Evolutionary conservation across 2,888 invertebrate species (phyloP).

Genomic region (Choristoneura rosaceana): DNA sequence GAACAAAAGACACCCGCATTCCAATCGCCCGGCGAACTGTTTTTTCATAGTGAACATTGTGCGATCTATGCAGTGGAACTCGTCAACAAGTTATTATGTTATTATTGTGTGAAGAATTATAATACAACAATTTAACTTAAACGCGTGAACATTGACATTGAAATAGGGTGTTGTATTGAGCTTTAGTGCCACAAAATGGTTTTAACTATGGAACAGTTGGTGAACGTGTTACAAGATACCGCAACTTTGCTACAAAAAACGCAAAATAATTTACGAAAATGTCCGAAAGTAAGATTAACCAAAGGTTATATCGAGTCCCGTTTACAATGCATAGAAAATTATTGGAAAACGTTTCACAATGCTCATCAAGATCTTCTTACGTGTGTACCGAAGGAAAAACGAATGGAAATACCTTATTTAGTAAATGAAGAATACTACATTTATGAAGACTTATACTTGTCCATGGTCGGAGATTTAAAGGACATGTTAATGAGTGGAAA

Average conservation of each 20-base stretch:
- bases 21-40: neutral
- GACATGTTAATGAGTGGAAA: neutral
- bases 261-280: slow-evolving; percentile 41
- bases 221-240: slow-evolving; percentile 32
- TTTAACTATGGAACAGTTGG: slow-evolving; percentile 5
- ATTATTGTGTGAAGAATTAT: neutral
- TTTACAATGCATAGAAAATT: slow-evolving; percentile 21
- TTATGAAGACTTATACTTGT: slow-evolving; percentile 35
- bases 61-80: neutral
- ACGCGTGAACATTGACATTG: neutral
- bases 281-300: slow-evolving; percentile 40
- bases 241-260: slow-evolving; percentile 33
- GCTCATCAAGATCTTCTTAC: slow-evolving; percentile 32
- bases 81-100: neutral
- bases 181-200: neutral
- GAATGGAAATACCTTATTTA: slow-evolving; percentile 31
- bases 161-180: neutral
- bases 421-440: slow-evolving; percentile 37
- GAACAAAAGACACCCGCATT: neutral
- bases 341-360: slow-evolving; percentile 35
- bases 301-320: slow-evolving; percentile 38
- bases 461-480: slow-evolving; percentile 5
- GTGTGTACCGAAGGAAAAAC: slow-evolving; percentile 11
- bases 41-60: slow-evolving; percentile 4
- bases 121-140: neutral